phyloP scores from a whole-genome alignment of 92 coral and sea anemone species.

The Zoanthus sansibaricus region DNA sequence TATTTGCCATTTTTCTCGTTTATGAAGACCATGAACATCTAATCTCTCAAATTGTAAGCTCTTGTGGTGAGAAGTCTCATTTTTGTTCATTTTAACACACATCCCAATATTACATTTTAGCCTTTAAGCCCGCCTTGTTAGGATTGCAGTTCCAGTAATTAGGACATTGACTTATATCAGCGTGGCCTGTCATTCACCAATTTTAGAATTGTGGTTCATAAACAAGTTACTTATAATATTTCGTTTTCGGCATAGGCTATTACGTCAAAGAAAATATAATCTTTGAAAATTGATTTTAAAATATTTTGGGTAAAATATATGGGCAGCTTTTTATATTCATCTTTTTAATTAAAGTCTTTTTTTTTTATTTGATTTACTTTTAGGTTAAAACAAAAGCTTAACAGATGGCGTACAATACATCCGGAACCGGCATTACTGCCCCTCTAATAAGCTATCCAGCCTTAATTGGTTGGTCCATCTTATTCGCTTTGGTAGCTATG shows the following conservation, averaged over 20 bases:
- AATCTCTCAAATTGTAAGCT: no score
- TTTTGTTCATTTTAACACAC: no score
- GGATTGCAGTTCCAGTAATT: no score
- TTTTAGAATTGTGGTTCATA: background rate
- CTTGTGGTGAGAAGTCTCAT: no score
- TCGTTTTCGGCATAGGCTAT: background rate
- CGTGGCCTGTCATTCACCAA: background rate
- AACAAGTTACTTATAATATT: background rate
- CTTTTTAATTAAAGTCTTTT: background rate
- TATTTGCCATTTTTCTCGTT: no score
- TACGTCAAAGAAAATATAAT: background rate
- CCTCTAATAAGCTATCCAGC: slow-evolving; percentile 58
- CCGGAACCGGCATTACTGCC: background rate
- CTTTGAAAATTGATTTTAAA: background rate
- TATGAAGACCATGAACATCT: no score
- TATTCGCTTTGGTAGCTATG: slow-evolving; percentile 71
- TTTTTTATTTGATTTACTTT: background rate
- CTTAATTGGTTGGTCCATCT: slow-evolving; percentile 67
- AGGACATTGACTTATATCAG: no score
- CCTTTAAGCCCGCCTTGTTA: no score
- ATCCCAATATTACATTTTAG: no score
- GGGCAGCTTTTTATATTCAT: background rate
- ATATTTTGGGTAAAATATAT: background rate
- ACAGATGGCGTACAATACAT: slow-evolving; percentile 27
- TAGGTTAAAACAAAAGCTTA: slow-evolving; percentile 1